Percentiles rank a stretch among this genome's conserved stretches.
These are phyloP conservation scores for Colletes collaris DNA, from an alignment of 2,888 invertebrate species.

Conservation along the genomic window DNA sequence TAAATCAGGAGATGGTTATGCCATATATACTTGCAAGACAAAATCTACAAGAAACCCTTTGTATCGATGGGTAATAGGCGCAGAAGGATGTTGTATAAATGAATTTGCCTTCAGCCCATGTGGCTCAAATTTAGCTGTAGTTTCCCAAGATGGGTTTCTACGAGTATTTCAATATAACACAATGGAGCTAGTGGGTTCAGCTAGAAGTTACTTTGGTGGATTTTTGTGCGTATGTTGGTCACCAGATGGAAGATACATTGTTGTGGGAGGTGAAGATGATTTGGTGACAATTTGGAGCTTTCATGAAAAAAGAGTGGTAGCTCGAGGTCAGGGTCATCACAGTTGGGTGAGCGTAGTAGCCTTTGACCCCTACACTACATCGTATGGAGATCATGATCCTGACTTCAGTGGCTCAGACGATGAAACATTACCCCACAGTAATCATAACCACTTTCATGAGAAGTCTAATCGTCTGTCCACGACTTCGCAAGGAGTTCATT, in stretches of 20 bases:
- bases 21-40: slow-evolving; percentile 97
- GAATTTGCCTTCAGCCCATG: slow-evolving; percentile 99
- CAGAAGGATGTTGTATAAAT: slow-evolving; percentile 93
- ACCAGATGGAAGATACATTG: slow-evolving; percentile 97
- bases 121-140: slow-evolving; percentile 95
- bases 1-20: slow-evolving; percentile 96
- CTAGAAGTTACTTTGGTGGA: slow-evolving; percentile 99
- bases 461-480: slow-evolving; percentile 77
- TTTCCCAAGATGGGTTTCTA: slow-evolving; percentile 97
- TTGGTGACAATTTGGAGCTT: slow-evolving; percentile 98
- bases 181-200: slow-evolving; percentile 97
- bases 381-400: slow-evolving; percentile 85
- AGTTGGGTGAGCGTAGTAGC: slow-evolving; percentile 99
- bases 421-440: slow-evolving; percentile 80
- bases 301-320: slow-evolving; percentile 95
- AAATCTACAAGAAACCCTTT: slow-evolving; percentile 98
- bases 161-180: slow-evolving; percentile 98
- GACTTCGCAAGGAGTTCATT: slow-evolving; percentile 75
- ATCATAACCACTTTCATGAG: slow-evolving; percentile 79
- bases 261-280: slow-evolving; percentile 99
- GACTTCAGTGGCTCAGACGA: slow-evolving; percentile 86
- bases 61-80: slow-evolving; percentile 94
- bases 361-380: slow-evolving; percentile 94
- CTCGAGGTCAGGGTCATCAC: slow-evolving; percentile 98
- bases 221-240: slow-evolving; percentile 99